Evolutionary conservation across 2,888 invertebrate genomes (phyloP).

Genomic region (Chydorus sphaericus): DNA sequence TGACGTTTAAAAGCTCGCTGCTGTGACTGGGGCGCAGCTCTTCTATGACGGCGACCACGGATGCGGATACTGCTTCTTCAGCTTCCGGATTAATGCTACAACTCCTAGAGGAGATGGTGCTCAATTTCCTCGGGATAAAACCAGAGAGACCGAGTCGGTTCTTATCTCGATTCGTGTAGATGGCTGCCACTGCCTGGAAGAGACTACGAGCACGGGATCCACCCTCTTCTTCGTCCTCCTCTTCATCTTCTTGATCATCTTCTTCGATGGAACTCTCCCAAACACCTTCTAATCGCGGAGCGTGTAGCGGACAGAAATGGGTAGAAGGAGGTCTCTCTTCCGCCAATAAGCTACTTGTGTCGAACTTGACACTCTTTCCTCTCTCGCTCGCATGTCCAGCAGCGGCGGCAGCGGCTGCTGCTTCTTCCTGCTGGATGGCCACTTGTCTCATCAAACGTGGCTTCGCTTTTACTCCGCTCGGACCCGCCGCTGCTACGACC

Average conservation of each 20-base stretch:
- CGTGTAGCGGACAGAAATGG: conserved; percentile 9
- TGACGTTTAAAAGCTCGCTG: not conserved
- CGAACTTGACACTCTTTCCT: not conserved
- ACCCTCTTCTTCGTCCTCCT: not conserved
- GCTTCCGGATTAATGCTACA: conserved; percentile 17
- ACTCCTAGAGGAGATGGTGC: conserved; percentile 22
- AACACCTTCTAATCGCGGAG: conserved; percentile 8
- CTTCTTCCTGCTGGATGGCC: conserved; percentile 53
- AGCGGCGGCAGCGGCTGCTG: not conserved
- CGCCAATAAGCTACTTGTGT: not conserved
- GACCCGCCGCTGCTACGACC: conserved; percentile 11
- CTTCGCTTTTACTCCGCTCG: conserved; percentile 33
- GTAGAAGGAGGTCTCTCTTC: too few relatives aligned
- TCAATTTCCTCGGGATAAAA: conserved; percentile 21
- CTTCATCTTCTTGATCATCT: conserved; percentile 1
- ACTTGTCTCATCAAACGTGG: conserved; percentile 65
- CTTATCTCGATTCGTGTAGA: conserved; percentile 7
- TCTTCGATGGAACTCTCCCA: conserved; percentile 11
- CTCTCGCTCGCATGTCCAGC: too few relatives aligned
- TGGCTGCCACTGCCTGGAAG: not conserved
- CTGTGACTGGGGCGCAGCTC: not conserved
- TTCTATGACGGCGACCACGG: not conserved
- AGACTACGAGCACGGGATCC: not conserved
- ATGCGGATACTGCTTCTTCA: not conserved
- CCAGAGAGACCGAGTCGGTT: conserved; percentile 16